Base-by-base conservation (phyloP, 2,113 vertebrate species). In the Tenrec ecaudatus region DNA sequence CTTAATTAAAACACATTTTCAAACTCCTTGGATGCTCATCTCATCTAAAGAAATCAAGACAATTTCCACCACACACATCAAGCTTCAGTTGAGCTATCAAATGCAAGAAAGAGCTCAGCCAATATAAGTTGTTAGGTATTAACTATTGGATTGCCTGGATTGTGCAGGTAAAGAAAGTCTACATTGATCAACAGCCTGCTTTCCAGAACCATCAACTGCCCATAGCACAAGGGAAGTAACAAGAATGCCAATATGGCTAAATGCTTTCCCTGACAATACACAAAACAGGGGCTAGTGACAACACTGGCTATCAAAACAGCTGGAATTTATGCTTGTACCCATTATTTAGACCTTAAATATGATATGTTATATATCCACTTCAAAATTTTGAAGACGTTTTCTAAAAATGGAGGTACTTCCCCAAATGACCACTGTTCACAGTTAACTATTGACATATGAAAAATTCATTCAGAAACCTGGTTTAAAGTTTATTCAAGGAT, bases 1-100 rank as follows among this genome's bases (percentile, higher is more conserved):
- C 98, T 98, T 99, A 99, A 99, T 99, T 99, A 99, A 98, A 98
- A 98, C 98, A 98, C 98, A 97, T 98, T 98, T 98, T 97, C 98
- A 98, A 98, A 98, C 98, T 98, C 98, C 98, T 97, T 97, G 98
- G 98, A 98, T 98, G 97, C 98, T 98, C 98, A 98, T 98, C 98
- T 98, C 98, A 97, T 98, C 98, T 98, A 97, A 98, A 98, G 98
- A 98, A 98, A 98, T 98, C 98, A 97, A 98, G 98, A 98, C 98
- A 98, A 98, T 98, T 98, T 98, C 97, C 98, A 97, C 98, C 97
- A 98, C 98, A 98, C 98, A 98, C 98, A 98, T 98, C 97, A 98
- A 98, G 98, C 98, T 98, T 98, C 98, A 97, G 97, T 96, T 98
- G 98, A 98, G 98, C 98, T 97, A 97, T 98, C 97, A 98, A 98